phyloP scores from a whole-genome alignment of 2,797 vertebrate genomes.

The Gymnopithys bicolor region DNA sequence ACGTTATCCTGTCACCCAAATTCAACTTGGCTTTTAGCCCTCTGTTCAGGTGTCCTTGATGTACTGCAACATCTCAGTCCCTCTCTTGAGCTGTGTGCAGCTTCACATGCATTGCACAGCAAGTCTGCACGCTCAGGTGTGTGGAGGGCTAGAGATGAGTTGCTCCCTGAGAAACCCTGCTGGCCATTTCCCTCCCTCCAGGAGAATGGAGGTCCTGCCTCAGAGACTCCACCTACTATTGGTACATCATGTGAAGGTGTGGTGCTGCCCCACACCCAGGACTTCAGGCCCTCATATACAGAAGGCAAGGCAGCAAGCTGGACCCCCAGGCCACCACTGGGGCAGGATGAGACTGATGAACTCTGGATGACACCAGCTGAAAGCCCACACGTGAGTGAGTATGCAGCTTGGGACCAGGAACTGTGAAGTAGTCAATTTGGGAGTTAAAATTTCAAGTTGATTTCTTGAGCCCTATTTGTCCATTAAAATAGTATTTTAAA shows the following conservation, averaged over 20 bases:
- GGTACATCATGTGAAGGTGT: rapidly evolving
- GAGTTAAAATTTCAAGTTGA: background rate
- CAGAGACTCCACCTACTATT: background rate
- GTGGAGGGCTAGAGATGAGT: background rate
- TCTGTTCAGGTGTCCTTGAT: background rate
- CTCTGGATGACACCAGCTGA: background rate
- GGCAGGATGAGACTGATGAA: background rate
- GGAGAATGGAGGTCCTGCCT: background rate
- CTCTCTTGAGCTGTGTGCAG: background rate
- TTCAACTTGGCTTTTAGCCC: background rate
- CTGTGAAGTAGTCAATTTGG: background rate
- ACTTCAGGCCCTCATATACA: background rate
- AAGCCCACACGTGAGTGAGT: background rate
- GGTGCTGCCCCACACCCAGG: background rate
- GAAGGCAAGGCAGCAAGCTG: background rate
- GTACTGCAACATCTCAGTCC: background rate
- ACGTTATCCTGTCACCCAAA: background rate
- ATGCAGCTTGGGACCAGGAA: background rate
- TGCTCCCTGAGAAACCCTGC: background rate
- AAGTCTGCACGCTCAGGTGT: rapidly evolving
- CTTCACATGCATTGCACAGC: background rate
- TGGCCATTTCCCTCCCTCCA: background rate
- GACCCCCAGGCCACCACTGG: background rate
- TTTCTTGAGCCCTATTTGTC: background rate
- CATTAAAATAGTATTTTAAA: background rate